phyloP scores from a whole-genome alignment of 1,140 invertebrate genomes.

The Ceratosolen solmsi region DNA sequence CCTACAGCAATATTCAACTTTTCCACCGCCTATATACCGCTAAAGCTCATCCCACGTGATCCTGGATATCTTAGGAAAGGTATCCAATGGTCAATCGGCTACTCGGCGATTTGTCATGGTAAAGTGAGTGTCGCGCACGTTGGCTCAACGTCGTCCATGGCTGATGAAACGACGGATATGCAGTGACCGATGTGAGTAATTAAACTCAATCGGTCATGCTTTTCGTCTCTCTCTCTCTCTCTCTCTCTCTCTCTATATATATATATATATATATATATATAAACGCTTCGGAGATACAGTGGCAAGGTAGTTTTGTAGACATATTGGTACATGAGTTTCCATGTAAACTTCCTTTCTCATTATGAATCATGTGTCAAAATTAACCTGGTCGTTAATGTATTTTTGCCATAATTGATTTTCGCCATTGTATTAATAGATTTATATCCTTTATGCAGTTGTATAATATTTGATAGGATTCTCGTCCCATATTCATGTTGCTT shows the following conservation, averaged over 20 bases:
- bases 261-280: no score
- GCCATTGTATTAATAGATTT: not conserved
- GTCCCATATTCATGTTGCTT: no score
- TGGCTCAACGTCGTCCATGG: not conserved
- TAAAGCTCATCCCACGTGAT: constrained; percentile 27
- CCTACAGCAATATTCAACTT: not conserved
- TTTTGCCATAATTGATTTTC: not conserved
- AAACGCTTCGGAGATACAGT: not conserved
- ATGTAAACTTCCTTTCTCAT: no score
- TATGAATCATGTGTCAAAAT: not conserved
- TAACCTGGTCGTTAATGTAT: not conserved
- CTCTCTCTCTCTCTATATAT: no score
- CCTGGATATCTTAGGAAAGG: constrained; percentile 20
- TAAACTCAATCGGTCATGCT: constrained; percentile 39
- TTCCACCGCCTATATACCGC: not conserved
- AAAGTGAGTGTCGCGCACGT: constrained; percentile 15
- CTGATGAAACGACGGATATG: constrained; percentile 29
- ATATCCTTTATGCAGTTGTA: no score
- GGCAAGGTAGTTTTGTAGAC: not conserved
- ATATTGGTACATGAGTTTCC: no score
- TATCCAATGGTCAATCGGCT: constrained; percentile 13
- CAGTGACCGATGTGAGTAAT: constrained; percentile 32
- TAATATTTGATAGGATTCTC: no score
- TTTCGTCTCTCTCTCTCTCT: not conserved
- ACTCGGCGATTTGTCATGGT: constrained; percentile 33